Base-by-base conservation (phyloP, 1,140 invertebrate genomes). In the Andrena cerasifolii region DNA sequence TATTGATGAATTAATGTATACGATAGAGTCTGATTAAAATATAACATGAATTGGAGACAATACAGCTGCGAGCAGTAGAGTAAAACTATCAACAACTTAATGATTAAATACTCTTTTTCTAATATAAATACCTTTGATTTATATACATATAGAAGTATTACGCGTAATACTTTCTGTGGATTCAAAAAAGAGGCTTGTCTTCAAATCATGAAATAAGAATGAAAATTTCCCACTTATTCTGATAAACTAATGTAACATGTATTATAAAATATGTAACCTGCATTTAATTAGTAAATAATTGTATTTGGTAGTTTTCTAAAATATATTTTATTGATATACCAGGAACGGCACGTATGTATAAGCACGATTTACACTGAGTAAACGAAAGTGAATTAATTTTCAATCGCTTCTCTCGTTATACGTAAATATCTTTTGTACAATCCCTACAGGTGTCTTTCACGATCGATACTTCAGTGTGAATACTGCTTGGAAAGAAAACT, bases 1-100 rank as follows among this genome's bases (percentile, higher is more conserved):
- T 79, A 65, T 79, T 66, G 51, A 79, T 66, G 51, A 58, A 68
- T 68, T 56, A 68, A 58, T 68, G 73, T 76, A 76, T 76, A 78
- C 56, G 75, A 71, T 61, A 61, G 12, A 62, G 36, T 77, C 31
- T 58, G 8, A 33, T 58, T 68, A 76, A 31, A 76, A 58, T 2
- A 76, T 47, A 58, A 68, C 18, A 40, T 76, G 73, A 59, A 45
- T 76, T 47, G 63, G 68, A 68, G 73, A 76, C 73, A 76, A 68
- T 76, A 51, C 21, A 58, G 26, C 47, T 59, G 24, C n/a, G 12
- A 49, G 54, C 8, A n/a, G 7, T 47, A 36, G 2, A 40, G 1
- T 51, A 36, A 10, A 63, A 45, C 12, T 26, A 36, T 14, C 4
- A 18, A 12, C n/a, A 10, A 63, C 26, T n/a, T 61, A 14, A 31